Conservation (phyloP, 2,797 vertebrate species). For the Enteromius unitaeniatus region DNA sequence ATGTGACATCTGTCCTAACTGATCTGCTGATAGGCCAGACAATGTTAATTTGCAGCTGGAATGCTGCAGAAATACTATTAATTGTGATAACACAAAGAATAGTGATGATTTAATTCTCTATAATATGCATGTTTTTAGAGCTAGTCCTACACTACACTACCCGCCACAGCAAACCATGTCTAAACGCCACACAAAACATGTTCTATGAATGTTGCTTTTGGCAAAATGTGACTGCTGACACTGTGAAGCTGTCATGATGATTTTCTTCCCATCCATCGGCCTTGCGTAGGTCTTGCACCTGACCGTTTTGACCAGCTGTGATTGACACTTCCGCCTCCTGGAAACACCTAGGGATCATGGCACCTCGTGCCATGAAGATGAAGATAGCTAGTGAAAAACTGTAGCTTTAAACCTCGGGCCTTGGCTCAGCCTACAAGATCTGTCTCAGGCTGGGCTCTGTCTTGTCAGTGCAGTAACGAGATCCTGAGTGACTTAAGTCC, state of each 20-base stretch:
- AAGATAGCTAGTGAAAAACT: slow-evolving; percentile 71
- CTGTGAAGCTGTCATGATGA: slow-evolving; percentile 75
- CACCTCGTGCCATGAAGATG: slow-evolving; percentile 73
- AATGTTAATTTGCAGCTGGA: background rate
- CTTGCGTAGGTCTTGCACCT: slow-evolving; percentile 73
- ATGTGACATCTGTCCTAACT: background rate
- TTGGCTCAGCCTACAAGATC: slow-evolving; percentile 63
- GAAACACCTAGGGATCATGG: slow-evolving; percentile 78
- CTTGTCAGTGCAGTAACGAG: slow-evolving; percentile 80
- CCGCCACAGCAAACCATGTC: slow-evolving; percentile 5
- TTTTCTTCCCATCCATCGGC: slow-evolving; percentile 72
- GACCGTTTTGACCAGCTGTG: slow-evolving; percentile 68
- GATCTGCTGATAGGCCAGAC: background rate
- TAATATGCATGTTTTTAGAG: background rate
- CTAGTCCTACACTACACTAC: slow-evolving; percentile 60
- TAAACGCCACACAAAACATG: slow-evolving; percentile 67
- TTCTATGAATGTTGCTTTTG: slow-evolving; percentile 76
- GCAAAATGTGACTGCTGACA: slow-evolving; percentile 79
- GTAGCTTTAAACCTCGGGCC: slow-evolving; percentile 64
- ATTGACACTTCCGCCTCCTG: slow-evolving; percentile 75
- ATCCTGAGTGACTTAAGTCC: slow-evolving; percentile 82
- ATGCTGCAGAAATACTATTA: background rate
- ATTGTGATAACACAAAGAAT: background rate
- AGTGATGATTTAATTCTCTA: background rate
- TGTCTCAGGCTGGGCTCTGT: slow-evolving; percentile 64